Base-by-base conservation (phyloP, 2,888 invertebrate genomes). In the Buathra laborator region DNA sequence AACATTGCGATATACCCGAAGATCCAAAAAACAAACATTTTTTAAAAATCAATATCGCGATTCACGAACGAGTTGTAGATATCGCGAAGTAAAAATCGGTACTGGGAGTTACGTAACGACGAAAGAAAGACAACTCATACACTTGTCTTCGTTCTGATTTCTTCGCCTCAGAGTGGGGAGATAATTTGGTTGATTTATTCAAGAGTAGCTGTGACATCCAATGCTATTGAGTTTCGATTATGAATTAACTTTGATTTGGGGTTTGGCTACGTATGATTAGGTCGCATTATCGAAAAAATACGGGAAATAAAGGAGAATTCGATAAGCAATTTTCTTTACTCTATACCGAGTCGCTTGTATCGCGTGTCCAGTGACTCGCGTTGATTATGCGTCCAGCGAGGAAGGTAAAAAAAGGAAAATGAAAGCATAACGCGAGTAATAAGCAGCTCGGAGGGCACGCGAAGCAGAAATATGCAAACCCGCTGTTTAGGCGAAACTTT, bases 341-440 rank as follows among this genome's bases (percentile, higher is more conserved):
- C 24, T 14, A 10, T 74, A 9, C 48, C 32, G 29, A 64, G 16
- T 56, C 56, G 44, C n/a, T 12, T 46, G 46, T 51, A 81, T 84
- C 84, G 81, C 81, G 81, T 77, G 84, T 46, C 9, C 70, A 48
- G 44, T 62, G 37, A 59, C 48, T 46, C 29, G 44, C 59, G 32
- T 75, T 68, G 82, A 85, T 72, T 85, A 85, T 79, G 71, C 74
- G 43, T 44, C 37, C 14, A 32, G 51, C 51, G 14, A 56, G 46
- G 48, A 66, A 70, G 59, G 46, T 14, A 51, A 29, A 14, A 78
- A 79, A 66, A 71, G 44, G 29, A 56, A 83, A 80, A 71, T 71
- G n/a, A 29, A 44, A 59, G 72, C 76, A 14, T 62, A 37, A 37
- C 19, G 19, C 24, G 59, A 12, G 46, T 75, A 75, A 85, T 68